A percentile compares a stretch with the other conserved stretches of the same genome.
phyloP scores from a whole-genome alignment of 2,888 invertebrate species.

The Biston stratarius region DNA sequence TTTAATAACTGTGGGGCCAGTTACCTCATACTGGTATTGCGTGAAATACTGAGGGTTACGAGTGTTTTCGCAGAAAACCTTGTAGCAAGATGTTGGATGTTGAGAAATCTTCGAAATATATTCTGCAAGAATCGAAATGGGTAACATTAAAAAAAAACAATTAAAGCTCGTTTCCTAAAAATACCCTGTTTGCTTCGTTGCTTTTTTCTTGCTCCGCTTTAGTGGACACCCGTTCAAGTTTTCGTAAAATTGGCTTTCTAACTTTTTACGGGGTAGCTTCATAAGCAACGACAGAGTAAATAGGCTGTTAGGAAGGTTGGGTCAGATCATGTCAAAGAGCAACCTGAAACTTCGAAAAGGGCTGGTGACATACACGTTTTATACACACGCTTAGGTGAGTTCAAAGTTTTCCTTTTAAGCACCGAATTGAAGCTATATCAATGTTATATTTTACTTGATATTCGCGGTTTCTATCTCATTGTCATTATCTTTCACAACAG shows the following conservation, averaged over 20 bases:
- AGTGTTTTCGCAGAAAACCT: no score
- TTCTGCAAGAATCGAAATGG: no score
- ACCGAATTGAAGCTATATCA: background rate
- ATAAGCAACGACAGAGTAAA: background rate
- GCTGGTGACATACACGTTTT: background rate
- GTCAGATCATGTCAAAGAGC: constrained; percentile 6
- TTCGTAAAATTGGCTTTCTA: background rate
- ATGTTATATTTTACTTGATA: background rate
- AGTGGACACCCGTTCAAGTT: background rate
- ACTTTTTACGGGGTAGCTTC: background rate
- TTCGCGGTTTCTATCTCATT: no score
- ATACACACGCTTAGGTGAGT: background rate
- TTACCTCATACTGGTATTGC: no score
- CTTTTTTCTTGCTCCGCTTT: background rate
- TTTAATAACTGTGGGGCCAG: no score
- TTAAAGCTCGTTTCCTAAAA: no score
- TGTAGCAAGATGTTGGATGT: no score
- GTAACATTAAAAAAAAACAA: no score
- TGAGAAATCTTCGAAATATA: no score
- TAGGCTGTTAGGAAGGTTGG: background rate
- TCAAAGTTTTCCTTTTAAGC: background rate
- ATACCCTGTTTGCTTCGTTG: no score
- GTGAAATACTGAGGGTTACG: no score
- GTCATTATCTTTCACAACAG: no score
- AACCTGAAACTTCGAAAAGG: background rate